Conservation (phyloP, 92 coral and sea anemone species). For the Actinernus sp. region DNA sequence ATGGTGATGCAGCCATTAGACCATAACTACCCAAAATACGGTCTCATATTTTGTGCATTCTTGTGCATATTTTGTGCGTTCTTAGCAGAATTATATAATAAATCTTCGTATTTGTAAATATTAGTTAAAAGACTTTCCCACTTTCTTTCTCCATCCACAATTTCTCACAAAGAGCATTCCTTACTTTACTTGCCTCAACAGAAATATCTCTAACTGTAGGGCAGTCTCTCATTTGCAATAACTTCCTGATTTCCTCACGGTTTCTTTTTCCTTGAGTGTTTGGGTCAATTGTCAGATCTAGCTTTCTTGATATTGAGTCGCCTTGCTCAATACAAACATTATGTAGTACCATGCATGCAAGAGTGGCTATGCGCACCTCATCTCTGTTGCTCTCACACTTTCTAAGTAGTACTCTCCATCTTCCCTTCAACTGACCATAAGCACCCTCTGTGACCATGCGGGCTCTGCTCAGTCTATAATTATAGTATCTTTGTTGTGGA, state of each 20-base stretch:
- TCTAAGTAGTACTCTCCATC: slow-evolving; percentile 8
- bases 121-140: slow-evolving; percentile 69
- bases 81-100: no score
- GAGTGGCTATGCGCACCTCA: slow-evolving; percentile 25
- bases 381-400: slow-evolving; percentile 27
- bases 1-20: no score
- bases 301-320: slow-evolving; percentile 42
- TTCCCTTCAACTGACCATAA: slow-evolving; percentile 7
- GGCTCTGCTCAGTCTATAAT: slow-evolving; percentile 9
- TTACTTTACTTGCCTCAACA: slow-evolving; percentile 50
- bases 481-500: neutral
- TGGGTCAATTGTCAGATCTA: slow-evolving; percentile 65
- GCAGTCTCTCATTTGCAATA: slow-evolving; percentile 73
- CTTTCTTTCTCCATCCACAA: slow-evolving; percentile 73
- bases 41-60: no score
- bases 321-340: slow-evolving; percentile 7
- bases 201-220: slow-evolving; percentile 38
- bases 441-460: slow-evolving; percentile 14
- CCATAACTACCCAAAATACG: no score
- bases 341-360: no score
- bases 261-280: slow-evolving; percentile 59
- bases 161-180: slow-evolving; percentile 75
- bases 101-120: no score
- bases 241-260: slow-evolving; percentile 68
- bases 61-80: no score